Evolutionary conservation across 2,888 invertebrate genomes (phyloP), one percentile per base, ranked within the genome.

Genomic region (Hymenopus coronatus): DNA sequence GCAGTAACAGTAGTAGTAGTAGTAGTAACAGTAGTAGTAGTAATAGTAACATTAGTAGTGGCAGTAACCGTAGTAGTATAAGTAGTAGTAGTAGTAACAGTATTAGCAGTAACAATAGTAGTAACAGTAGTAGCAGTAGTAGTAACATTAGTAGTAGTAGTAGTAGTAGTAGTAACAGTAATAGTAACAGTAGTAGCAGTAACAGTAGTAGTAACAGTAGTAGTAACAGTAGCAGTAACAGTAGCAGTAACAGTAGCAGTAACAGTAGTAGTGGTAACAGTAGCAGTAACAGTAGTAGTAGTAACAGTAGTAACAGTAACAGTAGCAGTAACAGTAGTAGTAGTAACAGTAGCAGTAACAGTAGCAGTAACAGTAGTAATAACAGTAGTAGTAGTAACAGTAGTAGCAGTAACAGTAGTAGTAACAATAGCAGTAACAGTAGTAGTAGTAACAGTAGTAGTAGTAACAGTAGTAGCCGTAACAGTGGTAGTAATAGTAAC

Each of bases 241-340:
- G 86, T 86, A 40, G 86, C 86, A 40, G 86, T 33, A 86, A 20
- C 54, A 86, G 81, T 20, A 81, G 81, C 20, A 81, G 81, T 81
- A 81, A 20, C 20, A 15, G 81, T 81, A 81, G 20, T 81, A 81
- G 81, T 81, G 20, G 81, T 20, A 81, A 20, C 20, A 81, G 81
- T 81, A 81, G 81, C 20, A 81, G 86, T 86, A 86, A 33, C 54
- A 86, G 86, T 27, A 86, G 86, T 54, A 86, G 86, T 27, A 86
- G 86, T 28, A 86, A 33, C 86, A 28, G 54, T 20, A 40, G 86
- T 54, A 86, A 33, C 27, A 86, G 84, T 28, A 84, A n/a, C 15
- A 84, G 84, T n/a, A 84, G 84, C n/a, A 28, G 84, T 28, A 84
- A n/a, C 86, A 86, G 86, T 54, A 86, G 86, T 54, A 86, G 86